Conservation (phyloP, 1,140 invertebrate species). For the Bursaphelenchus mucronatus region DNA sequence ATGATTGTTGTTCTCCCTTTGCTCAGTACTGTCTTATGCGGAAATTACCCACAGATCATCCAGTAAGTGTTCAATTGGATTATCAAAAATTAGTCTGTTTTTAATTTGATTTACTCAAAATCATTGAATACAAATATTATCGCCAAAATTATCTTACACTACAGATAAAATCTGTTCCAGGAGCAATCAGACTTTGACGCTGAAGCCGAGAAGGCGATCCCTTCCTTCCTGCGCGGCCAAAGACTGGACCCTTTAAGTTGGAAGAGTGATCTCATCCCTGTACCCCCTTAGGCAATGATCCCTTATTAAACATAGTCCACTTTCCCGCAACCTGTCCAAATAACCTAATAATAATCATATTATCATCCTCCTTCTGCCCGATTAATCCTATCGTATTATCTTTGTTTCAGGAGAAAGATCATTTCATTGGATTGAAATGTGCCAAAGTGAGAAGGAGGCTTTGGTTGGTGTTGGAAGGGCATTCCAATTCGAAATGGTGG, state of each 20-base stretch:
- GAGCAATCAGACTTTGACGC: neutral
- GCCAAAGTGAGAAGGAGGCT: conserved; percentile 54
- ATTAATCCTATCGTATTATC: conserved; percentile 10
- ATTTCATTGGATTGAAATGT: conserved; percentile 58
- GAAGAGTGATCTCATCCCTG: too few relatives aligned
- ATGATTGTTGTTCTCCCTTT: conserved; percentile 59
- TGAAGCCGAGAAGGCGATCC: conserved; percentile 20
- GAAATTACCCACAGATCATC: conserved; percentile 32
- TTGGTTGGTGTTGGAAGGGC: conserved; percentile 57
- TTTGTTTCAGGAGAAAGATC: conserved; percentile 56
- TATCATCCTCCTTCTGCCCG: too few relatives aligned
- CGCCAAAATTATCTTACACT: neutral
- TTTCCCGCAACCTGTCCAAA: too few relatives aligned
- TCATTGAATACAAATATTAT: neutral
- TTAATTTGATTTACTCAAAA: conserved; percentile 1
- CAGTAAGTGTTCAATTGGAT: conserved; percentile 26
- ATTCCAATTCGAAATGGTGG: conserved; percentile 59
- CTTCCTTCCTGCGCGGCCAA: conserved; percentile 26
- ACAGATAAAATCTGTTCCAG: conserved; percentile 6
- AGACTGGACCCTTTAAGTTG: conserved; percentile 47
- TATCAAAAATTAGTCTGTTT: neutral
- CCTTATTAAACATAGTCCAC: too few relatives aligned
- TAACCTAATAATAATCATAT: too few relatives aligned
- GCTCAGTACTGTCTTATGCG: conserved; percentile 54
- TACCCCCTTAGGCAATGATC: too few relatives aligned